A percentile compares a stretch with the other conserved stretches of the same genome.
phyloP scores from a whole-genome alignment of 2,888 invertebrate species.

The Cephalotes varians region DNA sequence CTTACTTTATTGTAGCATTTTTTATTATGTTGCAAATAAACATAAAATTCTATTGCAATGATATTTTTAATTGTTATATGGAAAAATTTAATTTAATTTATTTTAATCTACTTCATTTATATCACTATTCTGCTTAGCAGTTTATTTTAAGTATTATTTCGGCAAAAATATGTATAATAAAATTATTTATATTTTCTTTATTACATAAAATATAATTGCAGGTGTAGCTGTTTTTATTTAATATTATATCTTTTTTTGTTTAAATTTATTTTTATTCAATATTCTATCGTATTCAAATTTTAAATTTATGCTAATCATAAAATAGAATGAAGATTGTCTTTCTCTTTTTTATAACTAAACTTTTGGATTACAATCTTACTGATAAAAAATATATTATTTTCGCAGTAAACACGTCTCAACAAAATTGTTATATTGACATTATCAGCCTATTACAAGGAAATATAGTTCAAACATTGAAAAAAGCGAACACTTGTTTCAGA shows the following conservation, averaged over 20 bases:
- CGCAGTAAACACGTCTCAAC: background rate
- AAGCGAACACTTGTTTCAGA: constrained; percentile 34
- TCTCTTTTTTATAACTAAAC: background rate
- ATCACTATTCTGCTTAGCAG: background rate
- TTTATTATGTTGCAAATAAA: background rate
- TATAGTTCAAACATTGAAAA: constrained; percentile 9
- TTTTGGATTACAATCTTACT: background rate
- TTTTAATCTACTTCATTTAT: background rate
- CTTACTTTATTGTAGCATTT: background rate
- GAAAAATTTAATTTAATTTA: background rate
- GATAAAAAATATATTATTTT: background rate
- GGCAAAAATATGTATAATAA: background rate
- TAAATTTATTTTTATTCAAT: background rate
- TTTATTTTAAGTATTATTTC: background rate
- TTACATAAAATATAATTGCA: background rate
- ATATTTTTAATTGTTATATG: background rate
- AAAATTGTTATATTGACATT: background rate
- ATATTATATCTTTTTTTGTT: background rate
- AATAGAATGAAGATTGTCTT: background rate
- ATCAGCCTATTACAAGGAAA: background rate
- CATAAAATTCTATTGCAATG: background rate
- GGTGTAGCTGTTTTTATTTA: background rate
- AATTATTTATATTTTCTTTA: background rate
- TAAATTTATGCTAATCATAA: background rate
- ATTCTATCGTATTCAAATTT: background rate